Evolutionary conservation across 2,888 invertebrate species (phyloP).

Genomic region (Melieria picta): DNA sequence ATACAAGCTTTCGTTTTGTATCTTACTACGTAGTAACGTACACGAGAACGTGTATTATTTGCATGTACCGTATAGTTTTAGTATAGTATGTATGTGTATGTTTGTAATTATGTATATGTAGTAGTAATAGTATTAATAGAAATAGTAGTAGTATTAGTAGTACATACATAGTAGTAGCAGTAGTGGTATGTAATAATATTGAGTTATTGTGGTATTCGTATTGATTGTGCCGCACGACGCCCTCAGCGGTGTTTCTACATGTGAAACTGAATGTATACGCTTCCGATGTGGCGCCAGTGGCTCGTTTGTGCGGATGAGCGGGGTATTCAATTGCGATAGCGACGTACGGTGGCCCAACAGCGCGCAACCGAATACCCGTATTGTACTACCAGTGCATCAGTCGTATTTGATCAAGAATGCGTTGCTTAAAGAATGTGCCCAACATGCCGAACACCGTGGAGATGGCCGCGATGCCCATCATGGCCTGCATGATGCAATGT

Average conservation of each 20-base stretch:
- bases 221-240: no score
- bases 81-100: constrained; percentile 13
- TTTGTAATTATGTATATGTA: constrained; percentile 1
- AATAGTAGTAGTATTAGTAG: background rate
- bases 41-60: background rate
- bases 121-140: constrained; percentile 15
- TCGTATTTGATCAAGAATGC: constrained; percentile 65
- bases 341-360: constrained; percentile 28
- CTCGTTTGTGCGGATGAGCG: constrained; percentile 19
- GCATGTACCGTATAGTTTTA: background rate
- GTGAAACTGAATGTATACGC: no score
- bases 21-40: no score
- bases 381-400: constrained; percentile 67
- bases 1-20: no score
- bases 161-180: no score
- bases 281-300: background rate
- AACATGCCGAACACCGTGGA: constrained; percentile 66
- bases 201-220: no score
- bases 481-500: constrained; percentile 67
- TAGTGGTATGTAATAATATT: no score
- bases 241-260: no score
- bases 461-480: constrained; percentile 66
- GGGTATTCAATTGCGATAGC: constrained; percentile 50
- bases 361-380: constrained; percentile 58
- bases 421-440: constrained; percentile 66